These are phyloP conservation scores for Furnarius figulus DNA, from an alignment of 2,113 vertebrate genomes.

Conservation along the genomic window DNA sequence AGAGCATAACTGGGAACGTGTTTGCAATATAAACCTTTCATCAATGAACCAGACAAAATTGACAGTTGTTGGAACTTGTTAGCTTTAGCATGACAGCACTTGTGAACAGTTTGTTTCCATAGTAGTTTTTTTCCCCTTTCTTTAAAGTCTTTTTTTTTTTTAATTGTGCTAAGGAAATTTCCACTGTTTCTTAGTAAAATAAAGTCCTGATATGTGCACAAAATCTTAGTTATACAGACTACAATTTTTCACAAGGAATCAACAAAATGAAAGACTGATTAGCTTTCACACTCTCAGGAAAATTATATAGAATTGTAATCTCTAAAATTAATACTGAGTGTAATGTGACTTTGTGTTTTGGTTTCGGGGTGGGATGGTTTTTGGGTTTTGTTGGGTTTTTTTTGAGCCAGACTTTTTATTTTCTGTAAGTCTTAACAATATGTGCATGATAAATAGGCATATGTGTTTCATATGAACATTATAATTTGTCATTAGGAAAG, in stretches of 20 bases:
- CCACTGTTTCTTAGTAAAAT: not conserved
- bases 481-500: not conserved
- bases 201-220: not conserved
- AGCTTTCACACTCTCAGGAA: not conserved
- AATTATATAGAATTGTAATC: not conserved
- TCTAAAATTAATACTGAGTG: not conserved
- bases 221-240: not conserved
- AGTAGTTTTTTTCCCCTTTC: not conserved
- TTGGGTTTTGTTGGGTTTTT: not conserved
- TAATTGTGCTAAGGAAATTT: not conserved
- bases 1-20: slow-evolving; percentile 24
- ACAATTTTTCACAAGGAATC: not conserved
- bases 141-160: not conserved
- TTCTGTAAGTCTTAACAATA: not conserved
- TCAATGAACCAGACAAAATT: slow-evolving; percentile 26
- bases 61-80: slow-evolving; percentile 34
- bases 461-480: not conserved
- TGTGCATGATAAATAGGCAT: not conserved
- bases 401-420: not conserved
- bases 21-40: slow-evolving; percentile 46
- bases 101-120: not conserved
- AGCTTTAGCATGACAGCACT: slow-evolving; percentile 7
- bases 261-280: not conserved
- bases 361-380: no score
- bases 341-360: not conserved